Conservation (phyloP, 2,113 vertebrate genomes). For the Cochlearius cochlearius region DNA sequence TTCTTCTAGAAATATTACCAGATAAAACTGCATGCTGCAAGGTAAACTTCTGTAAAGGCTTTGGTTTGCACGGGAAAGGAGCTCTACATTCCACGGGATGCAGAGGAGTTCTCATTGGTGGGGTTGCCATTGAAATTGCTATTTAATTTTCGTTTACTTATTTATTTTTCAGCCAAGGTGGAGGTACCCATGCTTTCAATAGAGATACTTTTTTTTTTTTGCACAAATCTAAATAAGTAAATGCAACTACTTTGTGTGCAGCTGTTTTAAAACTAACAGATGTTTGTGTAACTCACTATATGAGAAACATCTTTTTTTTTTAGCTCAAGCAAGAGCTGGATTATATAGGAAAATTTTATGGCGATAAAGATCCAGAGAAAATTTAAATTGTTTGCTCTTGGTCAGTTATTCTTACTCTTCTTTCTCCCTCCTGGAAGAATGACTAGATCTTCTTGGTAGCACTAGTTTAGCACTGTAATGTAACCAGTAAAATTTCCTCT, state of each 20-base stretch:
- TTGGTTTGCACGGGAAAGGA: not conserved
- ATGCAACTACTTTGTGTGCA: not conserved
- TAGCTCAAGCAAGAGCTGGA: not conserved
- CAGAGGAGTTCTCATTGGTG: not conserved
- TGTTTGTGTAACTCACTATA: not conserved
- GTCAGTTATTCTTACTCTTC: not conserved
- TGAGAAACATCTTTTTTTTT: not conserved
- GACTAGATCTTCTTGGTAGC: not conserved
- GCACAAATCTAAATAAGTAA: not conserved
- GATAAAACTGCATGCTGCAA: not conserved
- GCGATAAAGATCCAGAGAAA: not conserved
- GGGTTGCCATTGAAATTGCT: not conserved
- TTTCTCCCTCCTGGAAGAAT: not conserved
- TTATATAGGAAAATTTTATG: not conserved
- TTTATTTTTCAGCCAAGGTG: not conserved
- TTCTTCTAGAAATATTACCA: not conserved
- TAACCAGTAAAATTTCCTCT: not conserved
- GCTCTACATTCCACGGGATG: not conserved
- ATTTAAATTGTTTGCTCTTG: not conserved
- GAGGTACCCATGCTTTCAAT: not conserved
- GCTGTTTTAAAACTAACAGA: not conserved
- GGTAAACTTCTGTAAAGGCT: not conserved
- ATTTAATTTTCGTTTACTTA: not conserved
- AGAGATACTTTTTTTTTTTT: not conserved
- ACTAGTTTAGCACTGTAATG: not conserved